Base-by-base conservation (phyloP, 30 jellyfish, hydroid and myxozoan species). In the Calvadosia cruxmelitensis region DNA sequence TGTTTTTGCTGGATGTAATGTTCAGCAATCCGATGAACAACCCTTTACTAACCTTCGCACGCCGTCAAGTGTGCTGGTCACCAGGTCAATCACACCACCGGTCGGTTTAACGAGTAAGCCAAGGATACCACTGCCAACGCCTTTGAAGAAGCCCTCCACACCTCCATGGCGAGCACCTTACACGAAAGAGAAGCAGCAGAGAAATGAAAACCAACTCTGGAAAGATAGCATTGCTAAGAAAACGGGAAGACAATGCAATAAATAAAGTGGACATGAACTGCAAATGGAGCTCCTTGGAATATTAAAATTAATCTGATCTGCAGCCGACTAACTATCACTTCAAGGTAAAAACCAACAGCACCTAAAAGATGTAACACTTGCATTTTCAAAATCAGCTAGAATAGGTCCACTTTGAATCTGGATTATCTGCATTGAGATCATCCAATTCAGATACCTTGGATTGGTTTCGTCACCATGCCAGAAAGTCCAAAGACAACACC, bases 41-140 rank as follows among this genome's bases (percentile, higher is more conserved):
- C n/a, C n/a, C n/a, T n/a, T n/a, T 20, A n/a, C 52, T 23, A 31
- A 75, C 86, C 86, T 66, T 49, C 84, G 36, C 5, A 75, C 82
- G 30, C 86, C 86, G 48, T 75, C 86, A 12, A 75, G 48, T 16
- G 83, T 75, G 84, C 84, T 75, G 1, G 86, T 75, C 12, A 75
- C 62, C 29, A 75, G 33, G 3, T 75, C 86, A 10, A 75, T 68
- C 15, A 67, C 86, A 32, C 86, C 86, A 36, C 86, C 82, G 30
- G 86, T 68, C 3, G 86, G 86, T 57, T 75, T 75, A 10, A 66
- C 84, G 13, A 75, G 63, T 16, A 75, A 30, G 3, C 86, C 86
- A 42, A 75, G 51, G 3, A 75, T 2, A 66, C 86, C 86, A 33
- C 32, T 66, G 16, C 86, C 86, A 49, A 75, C 64, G 0, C 86